These are phyloP conservation scores for Scortum barcoo DNA, from an alignment of 2,113 vertebrate species.

Conservation along the genomic window DNA sequence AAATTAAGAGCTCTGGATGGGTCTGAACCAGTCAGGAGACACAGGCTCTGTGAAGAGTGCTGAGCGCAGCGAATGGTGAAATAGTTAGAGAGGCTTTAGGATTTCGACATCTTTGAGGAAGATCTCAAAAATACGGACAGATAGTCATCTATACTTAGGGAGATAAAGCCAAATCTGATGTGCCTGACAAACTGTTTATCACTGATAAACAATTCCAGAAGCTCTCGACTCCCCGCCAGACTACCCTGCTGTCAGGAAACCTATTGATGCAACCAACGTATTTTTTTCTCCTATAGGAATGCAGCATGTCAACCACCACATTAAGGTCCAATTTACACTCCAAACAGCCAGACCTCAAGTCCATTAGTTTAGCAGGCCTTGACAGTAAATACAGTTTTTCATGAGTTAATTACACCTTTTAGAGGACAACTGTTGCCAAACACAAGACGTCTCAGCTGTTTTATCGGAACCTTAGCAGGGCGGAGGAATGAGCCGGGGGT, in stretches of 20 bases:
- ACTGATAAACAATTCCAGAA: background rate
- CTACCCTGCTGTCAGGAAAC: background rate
- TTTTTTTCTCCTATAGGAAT: slow-evolving; percentile 53
- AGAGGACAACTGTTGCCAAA: slow-evolving; percentile 78
- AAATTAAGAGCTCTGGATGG: slow-evolving; percentile 76
- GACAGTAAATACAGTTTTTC: slow-evolving; percentile 80
- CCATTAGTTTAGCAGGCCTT: slow-evolving; percentile 72
- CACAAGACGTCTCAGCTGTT: slow-evolving; percentile 82
- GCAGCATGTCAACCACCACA: slow-evolving; percentile 62
- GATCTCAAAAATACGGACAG: slow-evolving; percentile 21
- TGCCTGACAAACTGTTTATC: background rate
- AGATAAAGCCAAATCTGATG: slow-evolving; percentile 1
- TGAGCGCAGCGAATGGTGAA: slow-evolving; percentile 57
- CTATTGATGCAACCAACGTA: slow-evolving; percentile 22
- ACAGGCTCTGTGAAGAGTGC: slow-evolving; percentile 17
- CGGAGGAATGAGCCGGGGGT: slow-evolving; percentile 73
- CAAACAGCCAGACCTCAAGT: slow-evolving; percentile 73
- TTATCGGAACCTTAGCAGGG: slow-evolving; percentile 79
- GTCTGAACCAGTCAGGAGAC: slow-evolving; percentile 35
- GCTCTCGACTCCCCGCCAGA: background rate
- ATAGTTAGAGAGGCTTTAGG: slow-evolving; percentile 51
- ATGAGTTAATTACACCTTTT: slow-evolving; percentile 79
- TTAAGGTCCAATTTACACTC: slow-evolving; percentile 73
- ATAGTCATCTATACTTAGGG: slow-evolving; percentile 26
- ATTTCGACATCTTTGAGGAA: slow-evolving; percentile 24